These are phyloP conservation scores for Antigone vipio DNA, from an alignment of 2,113 vertebrate genomes.

Conservation along the genomic window DNA sequence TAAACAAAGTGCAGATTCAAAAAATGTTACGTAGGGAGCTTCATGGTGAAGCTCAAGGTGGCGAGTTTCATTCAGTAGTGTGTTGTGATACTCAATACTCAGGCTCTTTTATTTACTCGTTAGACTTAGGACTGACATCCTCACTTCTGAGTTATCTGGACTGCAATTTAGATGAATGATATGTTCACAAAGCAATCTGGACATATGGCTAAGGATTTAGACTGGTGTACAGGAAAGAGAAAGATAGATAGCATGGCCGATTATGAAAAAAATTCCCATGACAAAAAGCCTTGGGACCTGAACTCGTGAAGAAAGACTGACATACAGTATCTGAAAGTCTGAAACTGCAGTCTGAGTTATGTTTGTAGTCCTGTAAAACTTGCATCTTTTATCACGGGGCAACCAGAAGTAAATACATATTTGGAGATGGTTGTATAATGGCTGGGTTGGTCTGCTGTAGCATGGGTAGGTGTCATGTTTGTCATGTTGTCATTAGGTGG, in stretches of 20 bases:
- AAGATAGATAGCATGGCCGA: rapidly evolving
- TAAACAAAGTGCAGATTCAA: not conserved
- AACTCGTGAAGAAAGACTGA: not conserved
- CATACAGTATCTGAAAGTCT: not conserved
- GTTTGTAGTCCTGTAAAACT: not conserved
- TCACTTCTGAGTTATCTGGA: not conserved
- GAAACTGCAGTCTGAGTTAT: not conserved
- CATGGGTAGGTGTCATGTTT: not conserved
- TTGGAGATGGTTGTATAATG: not conserved
- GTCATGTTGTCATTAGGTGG: not conserved
- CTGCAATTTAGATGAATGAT: not conserved
- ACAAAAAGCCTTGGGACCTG: not conserved
- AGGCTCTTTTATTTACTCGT: not conserved
- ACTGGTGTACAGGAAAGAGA: not conserved
- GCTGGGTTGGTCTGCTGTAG: not conserved
- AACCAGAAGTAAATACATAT: not conserved
- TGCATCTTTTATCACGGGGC: not conserved
- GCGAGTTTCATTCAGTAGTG: not conserved
- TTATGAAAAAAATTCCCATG: not conserved
- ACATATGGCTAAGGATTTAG: not conserved
- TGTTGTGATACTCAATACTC: not conserved
- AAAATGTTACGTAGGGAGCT: not conserved
- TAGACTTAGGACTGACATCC: not conserved
- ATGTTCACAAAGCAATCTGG: not conserved
- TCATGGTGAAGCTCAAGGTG: not conserved